Evolutionary conservation across 2,113 vertebrate species (phyloP).

Genomic region (Andinoacara biseriatus): DNA sequence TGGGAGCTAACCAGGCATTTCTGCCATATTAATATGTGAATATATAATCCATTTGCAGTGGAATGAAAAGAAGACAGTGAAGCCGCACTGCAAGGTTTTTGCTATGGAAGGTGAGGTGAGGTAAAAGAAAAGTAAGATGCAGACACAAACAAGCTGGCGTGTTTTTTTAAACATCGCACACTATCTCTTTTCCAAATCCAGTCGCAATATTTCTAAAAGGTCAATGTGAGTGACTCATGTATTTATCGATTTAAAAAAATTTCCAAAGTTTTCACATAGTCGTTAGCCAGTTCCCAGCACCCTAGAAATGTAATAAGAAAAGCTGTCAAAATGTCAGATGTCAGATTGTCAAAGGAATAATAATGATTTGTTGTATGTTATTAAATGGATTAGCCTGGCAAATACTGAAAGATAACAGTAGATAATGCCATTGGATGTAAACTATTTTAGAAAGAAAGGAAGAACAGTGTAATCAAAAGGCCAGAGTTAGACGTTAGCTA

Average conservation of each 20-base stretch:
- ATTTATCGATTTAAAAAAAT: neutral
- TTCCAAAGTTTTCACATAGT: neutral
- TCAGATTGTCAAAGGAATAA: neutral
- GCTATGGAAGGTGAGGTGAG: slow-evolving; percentile 13
- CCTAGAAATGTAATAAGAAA: neutral
- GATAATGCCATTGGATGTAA: neutral
- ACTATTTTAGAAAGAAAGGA: neutral
- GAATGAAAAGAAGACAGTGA: slow-evolving; percentile 8
- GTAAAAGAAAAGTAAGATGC: neutral
- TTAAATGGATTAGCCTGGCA: neutral
- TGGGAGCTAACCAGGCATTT: slow-evolving; percentile 19
- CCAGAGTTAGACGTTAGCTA: slow-evolving; percentile 5
- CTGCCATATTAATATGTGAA: slow-evolving; percentile 31
- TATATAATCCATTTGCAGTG: slow-evolving; percentile 40
- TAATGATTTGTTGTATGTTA: neutral
- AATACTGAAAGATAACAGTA: fast-evolving
- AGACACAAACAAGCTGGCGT: slow-evolving; percentile 13
- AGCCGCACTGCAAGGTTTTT: slow-evolving; percentile 25
- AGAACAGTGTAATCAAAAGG: neutral
- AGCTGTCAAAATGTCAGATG: neutral
- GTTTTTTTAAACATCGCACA: neutral
- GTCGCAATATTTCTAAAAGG: neutral
- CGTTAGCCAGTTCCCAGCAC: neutral
- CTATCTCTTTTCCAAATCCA: neutral
- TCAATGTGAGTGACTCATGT: neutral